Evolutionary conservation across 2,888 invertebrate genomes (phyloP), one percentile per base, ranked within the genome.

Genomic region (Tanaodytes sp.): DNA sequence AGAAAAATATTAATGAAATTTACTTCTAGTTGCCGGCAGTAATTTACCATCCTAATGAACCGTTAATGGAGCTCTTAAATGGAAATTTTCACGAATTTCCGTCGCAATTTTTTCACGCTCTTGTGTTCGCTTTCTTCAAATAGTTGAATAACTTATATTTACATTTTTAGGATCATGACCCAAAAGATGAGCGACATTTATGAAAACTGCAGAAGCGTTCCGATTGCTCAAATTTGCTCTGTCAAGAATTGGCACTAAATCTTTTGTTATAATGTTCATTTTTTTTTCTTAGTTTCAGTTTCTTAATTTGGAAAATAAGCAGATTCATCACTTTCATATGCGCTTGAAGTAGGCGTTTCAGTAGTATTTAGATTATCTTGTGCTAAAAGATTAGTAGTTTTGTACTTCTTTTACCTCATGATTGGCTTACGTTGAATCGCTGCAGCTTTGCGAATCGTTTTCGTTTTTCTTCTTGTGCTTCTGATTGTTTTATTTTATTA

Each of bases 1-100:
- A n/a, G n/a, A n/a, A n/a, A n/a, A n/a, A n/a, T n/a, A n/a, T n/a
- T n/a, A n/a, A n/a, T n/a, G n/a, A n/a, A n/a, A n/a, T n/a, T n/a
- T n/a, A n/a, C n/a, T n/a, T n/a, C n/a, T n/a, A n/a, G n/a, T n/a
- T n/a, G n/a, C n/a, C n/a, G n/a, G n/a, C n/a, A n/a, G n/a, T 16
- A 39, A n/a, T 39, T 39, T 39, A 16, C 39, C n/a, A 39, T 39
- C 15, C 39, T 4, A 39, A 16, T 39, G 39, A 16, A 15, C 39
- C 3, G 39, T 39, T 16, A 39, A 39, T 12, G 36, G 36, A n/a
- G 36, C 11, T 33, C 12, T 12, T n/a, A 33, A 33, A 4, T 4
- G 6, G 3, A 12, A n/a, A 6, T 3, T 4, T n/a, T 33, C n/a
- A 4, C 12, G 36, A 33, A 33, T 33, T n/a, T 12, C 12, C 12